phyloP scores from a whole-genome alignment of 2,797 vertebrate species.

The Acanthurus tractus region DNA sequence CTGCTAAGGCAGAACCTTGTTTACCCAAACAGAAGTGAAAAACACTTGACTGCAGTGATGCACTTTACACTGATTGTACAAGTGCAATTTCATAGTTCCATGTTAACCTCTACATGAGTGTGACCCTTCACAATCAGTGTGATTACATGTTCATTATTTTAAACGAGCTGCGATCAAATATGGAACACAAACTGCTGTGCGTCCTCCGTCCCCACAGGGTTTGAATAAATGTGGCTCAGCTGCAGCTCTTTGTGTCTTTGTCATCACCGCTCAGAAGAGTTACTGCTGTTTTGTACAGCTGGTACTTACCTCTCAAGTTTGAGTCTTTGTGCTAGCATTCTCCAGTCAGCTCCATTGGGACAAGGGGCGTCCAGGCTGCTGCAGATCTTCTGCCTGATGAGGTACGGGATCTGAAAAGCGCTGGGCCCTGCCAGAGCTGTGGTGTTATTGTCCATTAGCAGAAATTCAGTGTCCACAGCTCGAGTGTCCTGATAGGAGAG shows the following conservation, averaged over 20 bases:
- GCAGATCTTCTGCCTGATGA: conserved; percentile 99
- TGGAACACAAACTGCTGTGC: background rate
- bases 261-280: conserved; percentile 36
- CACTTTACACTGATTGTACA: conserved; percentile 33
- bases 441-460: conserved; percentile 91
- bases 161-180: conserved; percentile 21
- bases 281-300: background rate
- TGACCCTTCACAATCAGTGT: conserved; percentile 14
- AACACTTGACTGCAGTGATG: conserved; percentile 28
- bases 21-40: conserved; percentile 58
- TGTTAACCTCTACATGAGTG: conserved; percentile 13
- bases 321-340: conserved; percentile 96
- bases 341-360: conserved; percentile 96
- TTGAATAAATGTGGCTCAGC: conserved; percentile 33
- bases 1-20: conserved; percentile 64
- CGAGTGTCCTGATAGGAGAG: conserved; percentile 89
- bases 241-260: conserved; percentile 2
- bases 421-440: conserved; percentile 97
- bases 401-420: conserved; percentile 99
- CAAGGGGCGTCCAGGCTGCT: conserved; percentile 96
- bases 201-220: conserved; percentile 13
- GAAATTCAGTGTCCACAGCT: conserved; percentile 90
- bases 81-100: background rate
- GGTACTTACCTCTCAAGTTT: conserved; percentile 93
- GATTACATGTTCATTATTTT: conserved; percentile 36